Conservation (phyloP, 2,888 invertebrate species). For the Carabus problematicus region DNA sequence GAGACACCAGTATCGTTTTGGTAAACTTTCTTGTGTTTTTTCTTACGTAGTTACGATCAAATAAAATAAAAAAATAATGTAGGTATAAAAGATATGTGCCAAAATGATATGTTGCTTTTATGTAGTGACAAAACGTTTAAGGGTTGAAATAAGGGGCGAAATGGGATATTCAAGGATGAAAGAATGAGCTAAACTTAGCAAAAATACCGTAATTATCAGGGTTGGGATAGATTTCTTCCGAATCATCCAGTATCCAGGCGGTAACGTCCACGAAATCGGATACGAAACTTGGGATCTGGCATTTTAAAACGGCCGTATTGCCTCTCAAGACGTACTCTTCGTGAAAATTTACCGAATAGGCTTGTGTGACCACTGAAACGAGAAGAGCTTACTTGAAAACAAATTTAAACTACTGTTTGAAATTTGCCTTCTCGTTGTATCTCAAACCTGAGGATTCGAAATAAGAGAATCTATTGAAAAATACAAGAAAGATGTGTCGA, state of each 20-base stretch:
- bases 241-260: constrained; percentile 86
- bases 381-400: neutral
- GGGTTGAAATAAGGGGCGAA: no score
- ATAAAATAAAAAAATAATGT: no score
- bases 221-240: constrained; percentile 66
- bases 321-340: constrained; percentile 90
- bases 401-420: neutral
- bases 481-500: no score
- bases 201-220: constrained; percentile 61
- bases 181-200: neutral
- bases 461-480: no score
- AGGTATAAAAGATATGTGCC: no score
- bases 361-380: constrained; percentile 89
- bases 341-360: constrained; percentile 89
- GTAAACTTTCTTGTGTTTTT: no score
- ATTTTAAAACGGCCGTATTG: constrained; percentile 90
- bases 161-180: neutral
- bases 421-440: neutral
- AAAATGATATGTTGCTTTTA: no score
- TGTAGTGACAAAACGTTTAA: no score
- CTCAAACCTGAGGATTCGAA: neutral
- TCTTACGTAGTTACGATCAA: no score
- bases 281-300: constrained; percentile 92
- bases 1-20: no score
- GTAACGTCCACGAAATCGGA: constrained; percentile 87